Percentiles rank a stretch among this genome's conserved stretches.
These are phyloP conservation scores for Junonia oenone DNA, from an alignment of 2,888 invertebrate species.

Conservation along the genomic window DNA sequence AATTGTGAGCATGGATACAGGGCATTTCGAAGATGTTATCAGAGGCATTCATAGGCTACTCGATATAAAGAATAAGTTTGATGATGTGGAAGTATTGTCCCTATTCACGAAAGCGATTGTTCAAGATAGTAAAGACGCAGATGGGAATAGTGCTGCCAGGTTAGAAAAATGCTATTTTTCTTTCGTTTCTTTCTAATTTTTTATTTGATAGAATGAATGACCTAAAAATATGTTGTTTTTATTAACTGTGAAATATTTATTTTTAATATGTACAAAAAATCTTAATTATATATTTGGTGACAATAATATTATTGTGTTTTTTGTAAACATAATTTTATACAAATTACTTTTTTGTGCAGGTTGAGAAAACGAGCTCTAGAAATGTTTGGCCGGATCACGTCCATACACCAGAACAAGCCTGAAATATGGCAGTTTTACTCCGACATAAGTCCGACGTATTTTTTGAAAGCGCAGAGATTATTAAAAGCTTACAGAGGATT, in stretches of 20 bases:
- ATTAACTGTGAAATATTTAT: too few relatives aligned
- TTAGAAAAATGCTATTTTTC: constrained; percentile 30
- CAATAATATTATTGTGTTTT: too few relatives aligned
- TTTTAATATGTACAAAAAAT: too few relatives aligned
- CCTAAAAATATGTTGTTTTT: too few relatives aligned
- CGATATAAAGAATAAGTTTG: constrained; percentile 89
- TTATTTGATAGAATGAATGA: too few relatives aligned
- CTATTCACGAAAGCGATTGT: constrained; percentile 85
- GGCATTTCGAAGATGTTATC: constrained; percentile 91
- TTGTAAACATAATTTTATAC: too few relatives aligned
- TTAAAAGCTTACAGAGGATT: constrained; percentile 87
- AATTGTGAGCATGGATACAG: constrained; percentile 91
- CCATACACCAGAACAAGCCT: constrained; percentile 83
- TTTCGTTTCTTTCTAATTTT: too few relatives aligned
- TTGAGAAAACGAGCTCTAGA: constrained; percentile 80
- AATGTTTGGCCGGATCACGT: constrained; percentile 86
- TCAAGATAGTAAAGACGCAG: constrained; percentile 81
- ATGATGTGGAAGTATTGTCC: constrained; percentile 86
- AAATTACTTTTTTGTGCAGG: constrained; percentile 38
- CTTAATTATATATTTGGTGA: too few relatives aligned
- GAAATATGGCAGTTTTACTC: constrained; percentile 92
- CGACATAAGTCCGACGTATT: constrained; percentile 80
- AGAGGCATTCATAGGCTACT: constrained; percentile 90
- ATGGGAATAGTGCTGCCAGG: constrained; percentile 71
- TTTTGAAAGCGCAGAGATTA: constrained; percentile 84